phyloP scores from a whole-genome alignment of 2,888 invertebrate species.

The Hartigia nigra region DNA sequence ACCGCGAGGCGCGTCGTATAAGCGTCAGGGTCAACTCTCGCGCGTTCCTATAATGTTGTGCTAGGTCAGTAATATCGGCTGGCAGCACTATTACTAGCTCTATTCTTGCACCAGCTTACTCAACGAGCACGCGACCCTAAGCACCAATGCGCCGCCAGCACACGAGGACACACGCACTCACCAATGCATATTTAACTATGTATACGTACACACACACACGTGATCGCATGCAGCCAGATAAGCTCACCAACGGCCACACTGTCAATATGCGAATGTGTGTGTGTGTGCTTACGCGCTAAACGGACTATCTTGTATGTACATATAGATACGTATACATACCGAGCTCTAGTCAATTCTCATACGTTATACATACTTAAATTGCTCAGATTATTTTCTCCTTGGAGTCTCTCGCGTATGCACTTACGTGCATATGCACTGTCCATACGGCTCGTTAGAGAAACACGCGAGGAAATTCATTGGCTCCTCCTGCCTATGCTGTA shows the following conservation, averaged over 20 bases:
- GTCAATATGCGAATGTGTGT: background rate
- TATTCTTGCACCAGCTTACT: constrained; percentile 51
- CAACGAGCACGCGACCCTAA: constrained; percentile 37
- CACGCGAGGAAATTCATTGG: constrained; percentile 15
- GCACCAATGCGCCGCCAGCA: background rate
- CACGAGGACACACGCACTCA: constrained; percentile 15
- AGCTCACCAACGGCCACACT: constrained; percentile 15
- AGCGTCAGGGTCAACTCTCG: constrained; percentile 58
- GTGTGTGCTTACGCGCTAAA: constrained; percentile 5
- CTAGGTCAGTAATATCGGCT: constrained; percentile 59
- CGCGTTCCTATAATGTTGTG: constrained; percentile 47
- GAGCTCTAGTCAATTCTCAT: background rate
- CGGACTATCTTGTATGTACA: background rate
- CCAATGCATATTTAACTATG: constrained; percentile 8
- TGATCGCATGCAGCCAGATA: background rate
- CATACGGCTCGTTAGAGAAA: constrained; percentile 4
- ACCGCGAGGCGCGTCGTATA: constrained; percentile 44
- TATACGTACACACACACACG: background rate
- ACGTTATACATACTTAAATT: background rate
- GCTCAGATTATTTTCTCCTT: constrained; percentile 1
- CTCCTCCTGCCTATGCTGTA: background rate
- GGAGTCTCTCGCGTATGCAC: background rate
- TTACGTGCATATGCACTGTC: background rate
- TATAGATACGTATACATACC: constrained; percentile 2
- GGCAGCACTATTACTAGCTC: constrained; percentile 52